Evolutionary conservation across 2,113 vertebrate species (phyloP), one percentile per base, ranked within the genome.

Genomic region (Actenoides lindsayi): DNA sequence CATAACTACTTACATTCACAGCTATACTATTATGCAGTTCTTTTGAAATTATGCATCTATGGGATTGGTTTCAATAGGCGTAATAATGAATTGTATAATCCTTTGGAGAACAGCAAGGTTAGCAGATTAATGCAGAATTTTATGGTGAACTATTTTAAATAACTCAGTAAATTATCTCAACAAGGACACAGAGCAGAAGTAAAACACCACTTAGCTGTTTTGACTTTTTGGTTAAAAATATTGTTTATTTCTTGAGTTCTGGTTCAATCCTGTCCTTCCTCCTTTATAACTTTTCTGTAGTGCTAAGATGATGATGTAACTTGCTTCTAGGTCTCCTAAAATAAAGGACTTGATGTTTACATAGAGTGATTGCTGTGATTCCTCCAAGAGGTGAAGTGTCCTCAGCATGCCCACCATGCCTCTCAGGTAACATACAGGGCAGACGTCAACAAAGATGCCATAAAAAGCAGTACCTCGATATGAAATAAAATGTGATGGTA

Each of bases 61-160:
- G n/a, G 51, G 65, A 81, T 60, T 94, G 74, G 35, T 81, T 92
- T 87, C 89, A 81, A 25, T 62, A 84, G 74, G 44, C 44, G n/a
- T 51, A 77, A 56, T 73, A 81, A 94, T 62, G 78, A 81, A 84
- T 68, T 74, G 77, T 81, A 56, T 87, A 82, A 81, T 81, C 44
- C 54, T 95, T 60, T 92, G 59, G 73, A 83, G 91, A 84, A 59
- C n/a, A 65, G 78, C 53, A 87, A 84, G 74, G 82, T 90, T 95
- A 81, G 56, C 73, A 87, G 69, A 95, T 92, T 42, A 90, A 87
- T 87, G 78, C 60, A 87, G 73, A 84, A 68, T 65, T 60, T 87
- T 48, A n/a, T 84, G 18, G 33, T 50, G 78, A 90, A 60, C 85
- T 89, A 10, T 89, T 83, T 77, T 41, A 90, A 83, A 89, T 53